Base-by-base conservation (phyloP, 2,888 invertebrate species). In the Synanthedon andrenaeformis region DNA sequence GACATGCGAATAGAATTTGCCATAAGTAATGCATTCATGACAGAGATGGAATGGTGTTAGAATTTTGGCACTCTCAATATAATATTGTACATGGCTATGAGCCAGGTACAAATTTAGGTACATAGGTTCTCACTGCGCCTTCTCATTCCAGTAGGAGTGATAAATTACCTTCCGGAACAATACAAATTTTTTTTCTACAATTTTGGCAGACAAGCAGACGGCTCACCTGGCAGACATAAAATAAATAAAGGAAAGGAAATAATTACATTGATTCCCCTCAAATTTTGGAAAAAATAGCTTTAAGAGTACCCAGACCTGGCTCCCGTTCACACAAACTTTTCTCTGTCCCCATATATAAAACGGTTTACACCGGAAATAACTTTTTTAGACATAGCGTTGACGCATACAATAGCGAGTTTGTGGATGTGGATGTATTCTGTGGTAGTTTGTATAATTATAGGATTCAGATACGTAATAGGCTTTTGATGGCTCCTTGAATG, bases 11-110 rank as follows among this genome's bases (percentile, higher is more conserved):
- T 13, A 45, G 12, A 45, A 45, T 45, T 45, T 45, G 4, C 45
- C 45, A 45, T n/a, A 23, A 23, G 23, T 23, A 45, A 45, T 12
- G 45, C 14, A 45, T 45, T 45, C n/a, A 65, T 64, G 66, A 72
- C 72, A 65, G 66, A 68, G 66, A 73, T 65, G 76, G 77, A 63
- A 75, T 69, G 54, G 62, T 64, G 59, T 67, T 69, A 76, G 72
- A 77, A 72, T 78, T 78, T 84, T 84, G 84, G 82, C 84, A 79
- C 82, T 80, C 77, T 69, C 57, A 55, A 63, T 67, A 72, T 80
- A 76, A 80, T 76, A 78, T 79, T 79, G 72, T 59, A 58, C 58
- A 67, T 82, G 84, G 83, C 79, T 65, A 54, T 42, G 54, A 58
- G 83, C 84, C 85, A 85, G 71, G 52, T 60, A 62, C 78, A 74